Evolutionary conservation across 2,888 invertebrate genomes (phyloP).

Genomic region (Hydrotaea cyrtoneurina): DNA sequence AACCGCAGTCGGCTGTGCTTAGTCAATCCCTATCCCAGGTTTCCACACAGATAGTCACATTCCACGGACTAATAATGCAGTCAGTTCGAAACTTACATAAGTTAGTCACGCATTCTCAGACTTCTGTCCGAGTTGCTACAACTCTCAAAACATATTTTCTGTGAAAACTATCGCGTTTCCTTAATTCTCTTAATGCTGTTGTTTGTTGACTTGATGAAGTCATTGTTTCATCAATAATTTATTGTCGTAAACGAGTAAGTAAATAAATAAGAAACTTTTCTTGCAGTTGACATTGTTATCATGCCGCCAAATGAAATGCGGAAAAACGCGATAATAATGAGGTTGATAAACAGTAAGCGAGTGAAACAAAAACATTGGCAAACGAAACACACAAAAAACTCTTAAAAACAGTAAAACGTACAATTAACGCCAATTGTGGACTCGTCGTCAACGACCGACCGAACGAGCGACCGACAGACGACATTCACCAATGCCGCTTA

Average conservation of each 20-base stretch:
- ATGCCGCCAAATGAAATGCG: neutral
- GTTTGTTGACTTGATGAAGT: neutral
- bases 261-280: neutral
- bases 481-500: neutral
- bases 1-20: no score
- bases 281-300: slow-evolving; percentile 24
- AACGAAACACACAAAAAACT: neutral
- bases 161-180: no score
- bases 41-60: no score
- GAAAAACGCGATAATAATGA: slow-evolving; percentile 24
- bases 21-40: no score
- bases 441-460: neutral
- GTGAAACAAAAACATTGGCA: neutral
- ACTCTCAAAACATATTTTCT: no score
- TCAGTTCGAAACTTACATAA: no score
- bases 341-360: slow-evolving; percentile 25
- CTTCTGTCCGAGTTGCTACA: no score
- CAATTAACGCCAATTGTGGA: slow-evolving; percentile 21
- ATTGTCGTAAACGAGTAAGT: neutral
- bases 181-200: no score
- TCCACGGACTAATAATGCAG: no score
- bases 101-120: no score
- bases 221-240: slow-evolving; percentile 13
- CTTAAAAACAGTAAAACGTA: neutral
- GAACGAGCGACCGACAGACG: no score